phyloP scores from a whole-genome alignment of 2,113 vertebrate species.

The human region DNA sequence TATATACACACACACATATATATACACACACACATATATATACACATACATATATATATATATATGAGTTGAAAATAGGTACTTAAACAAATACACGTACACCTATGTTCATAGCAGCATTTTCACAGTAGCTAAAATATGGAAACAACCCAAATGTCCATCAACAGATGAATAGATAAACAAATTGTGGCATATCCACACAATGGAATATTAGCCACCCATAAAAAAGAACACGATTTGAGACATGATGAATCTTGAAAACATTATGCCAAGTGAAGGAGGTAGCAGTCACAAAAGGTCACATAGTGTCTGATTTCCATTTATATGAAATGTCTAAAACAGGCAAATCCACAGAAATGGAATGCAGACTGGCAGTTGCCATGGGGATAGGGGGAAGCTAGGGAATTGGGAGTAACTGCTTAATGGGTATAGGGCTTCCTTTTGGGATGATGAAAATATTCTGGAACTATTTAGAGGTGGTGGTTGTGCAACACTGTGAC shows the following conservation, averaged over 20 bases:
- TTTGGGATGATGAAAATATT: not conserved
- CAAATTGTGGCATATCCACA: not conserved
- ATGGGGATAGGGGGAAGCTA: rapidly evolving
- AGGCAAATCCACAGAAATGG: not conserved
- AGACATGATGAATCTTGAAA: not conserved
- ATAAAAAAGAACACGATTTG: not conserved
- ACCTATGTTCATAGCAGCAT: rapidly evolving
- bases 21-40: rapidly evolving
- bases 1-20: too few relatives aligned
- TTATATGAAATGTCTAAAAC: not conserved
- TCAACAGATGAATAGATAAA: not conserved
- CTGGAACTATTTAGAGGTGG: not conserved
- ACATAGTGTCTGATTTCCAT: rapidly evolving
- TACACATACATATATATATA: not conserved
- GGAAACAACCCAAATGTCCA: not conserved
- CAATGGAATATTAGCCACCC: not conserved
- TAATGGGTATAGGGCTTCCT: not conserved
- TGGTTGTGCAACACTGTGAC: not conserved
- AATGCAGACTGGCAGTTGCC: not conserved
- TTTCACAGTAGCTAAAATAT: not conserved
- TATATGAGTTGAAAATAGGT: not conserved
- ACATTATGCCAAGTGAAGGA: not conserved
- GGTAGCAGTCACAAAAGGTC: not conserved
- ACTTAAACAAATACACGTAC: not conserved
- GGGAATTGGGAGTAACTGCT: too few relatives aligned